phyloP scores from a whole-genome alignment of 2,888 invertebrate species.

The Eupithecia tripunctaria region DNA sequence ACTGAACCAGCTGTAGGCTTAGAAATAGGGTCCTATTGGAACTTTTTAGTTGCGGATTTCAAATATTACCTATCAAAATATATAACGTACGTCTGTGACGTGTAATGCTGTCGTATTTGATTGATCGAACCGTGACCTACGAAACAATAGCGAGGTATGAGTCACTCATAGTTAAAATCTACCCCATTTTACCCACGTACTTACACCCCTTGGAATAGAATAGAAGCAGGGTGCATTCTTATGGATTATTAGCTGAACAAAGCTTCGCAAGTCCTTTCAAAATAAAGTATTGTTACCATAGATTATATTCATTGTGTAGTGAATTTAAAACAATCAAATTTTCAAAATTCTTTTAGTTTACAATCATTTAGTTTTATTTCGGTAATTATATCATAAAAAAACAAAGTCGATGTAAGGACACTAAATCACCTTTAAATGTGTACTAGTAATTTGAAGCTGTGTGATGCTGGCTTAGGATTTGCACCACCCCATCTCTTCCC shows the following conservation, averaged over 20 bases:
- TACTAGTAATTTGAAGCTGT: too few relatives aligned
- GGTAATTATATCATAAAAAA: neutral
- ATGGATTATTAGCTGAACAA: slow-evolving; percentile 1
- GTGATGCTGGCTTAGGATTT: too few relatives aligned
- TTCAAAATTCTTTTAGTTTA: neutral
- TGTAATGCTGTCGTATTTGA: slow-evolving; percentile 23
- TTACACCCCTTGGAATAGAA: slow-evolving; percentile 22
- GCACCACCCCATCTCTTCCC: too few relatives aligned
- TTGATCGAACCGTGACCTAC: slow-evolving; percentile 34
- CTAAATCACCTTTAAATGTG: neutral
- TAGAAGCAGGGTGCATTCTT: slow-evolving; percentile 16
- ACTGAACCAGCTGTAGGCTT: neutral
- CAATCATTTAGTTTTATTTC: neutral
- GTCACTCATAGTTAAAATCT: slow-evolving; percentile 30
- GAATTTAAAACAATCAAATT: neutral
- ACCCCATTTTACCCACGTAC: slow-evolving; percentile 29
- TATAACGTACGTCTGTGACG: neutral
- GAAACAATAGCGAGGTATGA: slow-evolving; percentile 32
- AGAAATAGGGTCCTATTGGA: neutral
- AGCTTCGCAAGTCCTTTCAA: neutral
- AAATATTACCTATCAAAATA: too few relatives aligned
- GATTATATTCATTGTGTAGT: neutral
- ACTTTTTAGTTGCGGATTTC: neutral
- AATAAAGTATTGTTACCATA: neutral
- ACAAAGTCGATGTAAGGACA: neutral